Percentiles rank a stretch among this genome's conserved stretches.
Evolutionary conservation across 2,888 invertebrate species (phyloP).

Genomic region (Polydrusus tereticollis): DNA sequence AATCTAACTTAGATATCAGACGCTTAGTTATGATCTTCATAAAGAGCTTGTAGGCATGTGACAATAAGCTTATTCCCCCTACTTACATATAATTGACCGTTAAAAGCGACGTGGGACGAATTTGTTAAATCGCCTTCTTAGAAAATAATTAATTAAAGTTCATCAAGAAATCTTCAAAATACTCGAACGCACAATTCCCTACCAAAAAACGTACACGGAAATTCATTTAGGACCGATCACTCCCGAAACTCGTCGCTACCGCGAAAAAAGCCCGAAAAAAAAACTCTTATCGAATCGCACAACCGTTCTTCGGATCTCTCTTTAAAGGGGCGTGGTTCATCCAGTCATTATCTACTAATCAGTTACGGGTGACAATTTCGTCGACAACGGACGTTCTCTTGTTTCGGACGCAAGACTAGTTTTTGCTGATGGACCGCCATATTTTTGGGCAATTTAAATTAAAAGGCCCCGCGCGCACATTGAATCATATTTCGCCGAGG

Average conservation of each 20-base stretch:
- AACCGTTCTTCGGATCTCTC: constrained; percentile 23
- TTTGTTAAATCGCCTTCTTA: constrained; percentile 36
- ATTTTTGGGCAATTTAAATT: constrained; percentile 58
- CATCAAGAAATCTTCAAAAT: constrained; percentile 17
- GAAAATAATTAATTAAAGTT: constrained; percentile 44
- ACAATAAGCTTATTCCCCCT: too few relatives aligned
- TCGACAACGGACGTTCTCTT: constrained; percentile 31
- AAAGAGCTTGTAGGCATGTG: too few relatives aligned
- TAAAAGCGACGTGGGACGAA: constrained; percentile 27
- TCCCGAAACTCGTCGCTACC: constrained; percentile 36
- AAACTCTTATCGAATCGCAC: constrained; percentile 27
- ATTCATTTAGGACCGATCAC: constrained; percentile 32
- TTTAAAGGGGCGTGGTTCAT: constrained; percentile 40
- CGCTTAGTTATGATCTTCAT: too few relatives aligned
- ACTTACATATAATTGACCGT: background rate
- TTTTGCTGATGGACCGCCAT: constrained; percentile 58
- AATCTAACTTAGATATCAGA: too few relatives aligned
- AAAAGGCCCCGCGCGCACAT: constrained; percentile 41
- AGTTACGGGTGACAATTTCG: constrained; percentile 48
- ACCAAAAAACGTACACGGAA: constrained; percentile 41
- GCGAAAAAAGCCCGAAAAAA: constrained; percentile 43
- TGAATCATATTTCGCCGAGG: constrained; percentile 33
- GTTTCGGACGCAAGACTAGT: constrained; percentile 53
- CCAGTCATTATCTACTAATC: constrained; percentile 48
- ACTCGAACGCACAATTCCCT: background rate